A percentile compares a stretch with the other conserved stretches of the same genome.
Evolutionary conservation across 53 echinoderm and acorn worm genomes (phyloP).

Genomic region (Henricia sp.): DNA sequence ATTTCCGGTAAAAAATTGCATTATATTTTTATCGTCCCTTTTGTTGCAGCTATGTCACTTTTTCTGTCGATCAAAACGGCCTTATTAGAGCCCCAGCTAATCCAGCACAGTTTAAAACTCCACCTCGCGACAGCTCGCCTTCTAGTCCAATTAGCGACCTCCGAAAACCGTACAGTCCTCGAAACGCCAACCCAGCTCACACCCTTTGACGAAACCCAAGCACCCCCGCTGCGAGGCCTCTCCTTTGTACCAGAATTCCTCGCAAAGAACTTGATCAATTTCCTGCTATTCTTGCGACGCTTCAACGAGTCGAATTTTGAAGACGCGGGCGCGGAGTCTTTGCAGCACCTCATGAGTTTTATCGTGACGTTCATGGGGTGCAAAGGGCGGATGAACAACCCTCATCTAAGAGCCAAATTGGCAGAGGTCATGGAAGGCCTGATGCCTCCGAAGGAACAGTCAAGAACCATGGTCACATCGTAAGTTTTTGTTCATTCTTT

Average conservation of each 20-base stretch:
- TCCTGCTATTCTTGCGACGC: conserved; percentile 82
- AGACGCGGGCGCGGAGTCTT: conserved; percentile 71
- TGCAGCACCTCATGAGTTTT: conserved; percentile 86
- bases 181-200: conserved; percentile 72
- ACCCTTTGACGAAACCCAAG: conserved; percentile 8
- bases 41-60: conserved; percentile 75
- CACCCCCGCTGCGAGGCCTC: conserved; percentile 32
- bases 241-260: conserved; percentile 81
- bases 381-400: conserved; percentile 90
- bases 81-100: conserved; percentile 75
- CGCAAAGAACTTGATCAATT: conserved; percentile 88
- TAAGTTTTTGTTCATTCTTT: too few species aligned
- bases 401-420: conserved; percentile 88
- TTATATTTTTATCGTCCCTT: too few species aligned
- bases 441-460: conserved; percentile 70
- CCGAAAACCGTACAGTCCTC: conserved; percentile 58
- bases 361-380: conserved; percentile 95
- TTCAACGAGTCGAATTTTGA: conserved; percentile 86
- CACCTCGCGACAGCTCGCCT: conserved; percentile 83
- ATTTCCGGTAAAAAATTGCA: too few species aligned
- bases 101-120: conserved; percentile 74
- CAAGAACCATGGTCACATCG: conserved; percentile 68
- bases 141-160: conserved; percentile 73
- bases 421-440: conserved; percentile 91
- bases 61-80: conserved; percentile 80